Evolutionary conservation across 2,113 vertebrate species (phyloP).

Genomic region (Hymenochirus boettgeri): DNA sequence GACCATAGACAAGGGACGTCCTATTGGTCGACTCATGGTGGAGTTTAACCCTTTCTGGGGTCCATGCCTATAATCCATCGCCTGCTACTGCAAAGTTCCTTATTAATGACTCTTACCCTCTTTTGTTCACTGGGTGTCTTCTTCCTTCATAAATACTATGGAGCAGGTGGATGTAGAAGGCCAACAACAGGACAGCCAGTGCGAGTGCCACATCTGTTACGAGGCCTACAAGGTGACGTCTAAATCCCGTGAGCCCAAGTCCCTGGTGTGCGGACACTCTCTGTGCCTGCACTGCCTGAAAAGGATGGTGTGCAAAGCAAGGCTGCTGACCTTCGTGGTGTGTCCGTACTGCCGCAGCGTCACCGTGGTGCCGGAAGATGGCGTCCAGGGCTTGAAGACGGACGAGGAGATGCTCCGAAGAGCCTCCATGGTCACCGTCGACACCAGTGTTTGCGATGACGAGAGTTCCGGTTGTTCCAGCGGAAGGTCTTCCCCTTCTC

Average conservation of each 20-base stretch:
- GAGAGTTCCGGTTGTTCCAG: fast-evolving
- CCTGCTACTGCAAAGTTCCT: too few relatives aligned
- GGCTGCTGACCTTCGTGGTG: conserved; percentile 39
- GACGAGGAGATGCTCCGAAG: neutral
- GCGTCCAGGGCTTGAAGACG: conserved; percentile 27
- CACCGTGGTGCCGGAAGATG: conserved; percentile 26
- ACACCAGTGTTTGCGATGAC: fast-evolving
- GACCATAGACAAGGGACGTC: too few relatives aligned
- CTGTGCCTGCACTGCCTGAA: conserved; percentile 52
- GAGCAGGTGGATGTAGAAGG: conserved; percentile 9
- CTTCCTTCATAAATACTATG: too few relatives aligned
- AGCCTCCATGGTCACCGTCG: fast-evolving
- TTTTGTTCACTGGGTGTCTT: too few relatives aligned
- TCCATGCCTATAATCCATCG: too few relatives aligned
- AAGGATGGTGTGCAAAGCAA: conserved; percentile 34
- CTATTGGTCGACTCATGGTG: too few relatives aligned
- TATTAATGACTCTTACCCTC: too few relatives aligned
- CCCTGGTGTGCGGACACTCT: conserved; percentile 49
- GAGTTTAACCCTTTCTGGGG: too few relatives aligned
- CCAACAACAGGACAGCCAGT: neutral
- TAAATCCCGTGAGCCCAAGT: conserved; percentile 28
- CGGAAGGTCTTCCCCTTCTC: neutral
- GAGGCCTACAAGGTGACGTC: conserved; percentile 19
- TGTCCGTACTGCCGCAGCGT: conserved; percentile 44
- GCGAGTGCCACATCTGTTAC: conserved; percentile 55